These are phyloP conservation scores for Parauchenoglanis ngamensis DNA, from an alignment of 2,797 vertebrate species.

Conservation along the genomic window DNA sequence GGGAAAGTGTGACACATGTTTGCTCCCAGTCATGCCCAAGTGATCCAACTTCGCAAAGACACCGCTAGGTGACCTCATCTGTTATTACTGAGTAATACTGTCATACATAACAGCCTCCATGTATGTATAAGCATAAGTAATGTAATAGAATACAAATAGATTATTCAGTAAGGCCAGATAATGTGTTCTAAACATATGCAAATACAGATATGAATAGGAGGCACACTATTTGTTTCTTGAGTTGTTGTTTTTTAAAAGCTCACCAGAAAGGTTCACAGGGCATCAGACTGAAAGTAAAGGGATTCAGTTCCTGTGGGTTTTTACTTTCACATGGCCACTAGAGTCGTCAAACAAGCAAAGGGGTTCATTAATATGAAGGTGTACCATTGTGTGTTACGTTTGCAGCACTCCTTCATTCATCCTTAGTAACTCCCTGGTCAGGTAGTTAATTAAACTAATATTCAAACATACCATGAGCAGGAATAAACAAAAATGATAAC, in stretches of 20 bases:
- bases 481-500: background rate
- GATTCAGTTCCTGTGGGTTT: background rate
- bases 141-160: background rate
- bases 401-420: background rate
- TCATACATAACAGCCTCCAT: background rate
- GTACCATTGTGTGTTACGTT: background rate
- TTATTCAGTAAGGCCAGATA: background rate
- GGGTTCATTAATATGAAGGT: background rate
- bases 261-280: background rate
- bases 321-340: background rate
- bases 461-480: no score
- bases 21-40: conserved; percentile 52
- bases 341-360: background rate
- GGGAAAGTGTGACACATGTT: conserved; percentile 58
- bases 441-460: no score
- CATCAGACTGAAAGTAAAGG: background rate
- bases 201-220: background rate
- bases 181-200: background rate
- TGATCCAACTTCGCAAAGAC: conserved; percentile 39
- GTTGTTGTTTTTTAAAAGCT: background rate
- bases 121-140: background rate
- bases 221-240: background rate
- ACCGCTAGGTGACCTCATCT: conserved; percentile 11
- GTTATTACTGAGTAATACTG: conserved; percentile 43
- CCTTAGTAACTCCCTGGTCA: background rate